Base-by-base conservation (phyloP, 2,888 invertebrate genomes). In the Rhorus exstirpatorius region DNA sequence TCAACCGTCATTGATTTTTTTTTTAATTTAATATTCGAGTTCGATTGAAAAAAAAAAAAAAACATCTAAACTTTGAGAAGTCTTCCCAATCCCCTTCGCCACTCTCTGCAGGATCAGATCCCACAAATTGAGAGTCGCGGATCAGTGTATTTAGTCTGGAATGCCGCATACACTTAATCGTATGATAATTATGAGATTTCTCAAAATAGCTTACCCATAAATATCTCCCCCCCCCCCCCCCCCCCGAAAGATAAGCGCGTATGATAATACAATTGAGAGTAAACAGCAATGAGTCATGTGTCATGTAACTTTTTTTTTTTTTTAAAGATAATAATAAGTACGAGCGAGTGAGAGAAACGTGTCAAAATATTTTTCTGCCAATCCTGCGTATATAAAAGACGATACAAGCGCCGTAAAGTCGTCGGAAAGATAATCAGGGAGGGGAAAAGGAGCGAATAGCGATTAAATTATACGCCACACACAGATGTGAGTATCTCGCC, bases 391-490 rank as follows among this genome's bases (percentile, higher is more conserved):
- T n/a, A 46, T 49, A 31, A 6, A 35, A 55, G 53, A 26, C 65
- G 70, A 41, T 41, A 70, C 58, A 35, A 17, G n/a, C 41, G 63
- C 21, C 21, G 35, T 44, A 21, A 35, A 61, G 74, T 26, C 53
- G 44, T 41, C 67, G 60, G 6, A 58, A 44, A 61, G 67, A 76
- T 55, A 60, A 46, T 60, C 35, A 17, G 44, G 35, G 41, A 26
- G 60, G 31, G 14, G 8, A 44, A 26, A 14, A 53, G 26, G 19
- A 63, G 19, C 24, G 38, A 70, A 10, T 58, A 44, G 76, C 80
- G 68, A 65, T 84, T 58, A 85, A 86, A 88, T 82, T 78, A 82
- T 78, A 78, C 74, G 74, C 63, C 58, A 14, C 77, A 46, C 63
- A 55, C 38, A 38, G 24, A 68, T 46, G 24, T 44, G 81, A 84